These are phyloP conservation scores for Zaprionus nigranus DNA, from an alignment of 1,140 invertebrate species.

Conservation along the genomic window DNA sequence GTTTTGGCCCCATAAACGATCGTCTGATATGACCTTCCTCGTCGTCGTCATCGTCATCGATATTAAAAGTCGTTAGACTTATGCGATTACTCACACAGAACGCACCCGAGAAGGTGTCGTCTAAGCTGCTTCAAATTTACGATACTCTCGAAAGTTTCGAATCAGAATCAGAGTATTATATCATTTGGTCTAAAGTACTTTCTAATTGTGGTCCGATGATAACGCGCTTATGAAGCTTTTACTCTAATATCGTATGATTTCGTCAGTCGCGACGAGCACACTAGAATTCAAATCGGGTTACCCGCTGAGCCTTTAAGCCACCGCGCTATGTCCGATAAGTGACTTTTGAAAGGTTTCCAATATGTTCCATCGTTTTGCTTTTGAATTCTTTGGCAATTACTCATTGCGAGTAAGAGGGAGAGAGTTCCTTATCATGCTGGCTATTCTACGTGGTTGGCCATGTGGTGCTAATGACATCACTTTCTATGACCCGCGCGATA, in stretches of 20 bases:
- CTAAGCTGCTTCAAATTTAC: constrained; percentile 17
- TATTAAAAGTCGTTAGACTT: constrained; percentile 30
- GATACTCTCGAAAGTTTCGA: not conserved
- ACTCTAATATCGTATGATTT: constrained; percentile 13
- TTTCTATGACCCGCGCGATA: constrained; percentile 50
- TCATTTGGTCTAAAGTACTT: constrained; percentile 20
- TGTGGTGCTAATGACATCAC: constrained; percentile 64
- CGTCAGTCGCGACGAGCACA: constrained; percentile 5
- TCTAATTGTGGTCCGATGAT: constrained; percentile 18
- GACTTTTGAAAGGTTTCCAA: constrained; percentile 7
- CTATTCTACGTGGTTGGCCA: constrained; percentile 13
- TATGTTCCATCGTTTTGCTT: constrained; percentile 27
- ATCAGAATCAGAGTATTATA: constrained; percentile 26
- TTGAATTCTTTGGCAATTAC: constrained; percentile 34
- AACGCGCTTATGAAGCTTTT: constrained; percentile 7
- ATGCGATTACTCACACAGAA: constrained; percentile 3
- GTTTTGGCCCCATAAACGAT: constrained; percentile 11
- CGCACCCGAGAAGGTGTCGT: not conserved
- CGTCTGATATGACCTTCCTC: constrained; percentile 26
- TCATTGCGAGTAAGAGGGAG: constrained; percentile 9
- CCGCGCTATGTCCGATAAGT: constrained; percentile 2
- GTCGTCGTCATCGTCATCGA: constrained; percentile 7
- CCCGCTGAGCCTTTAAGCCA: constrained; percentile 19
- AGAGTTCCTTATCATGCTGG: constrained; percentile 44
- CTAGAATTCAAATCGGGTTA: not conserved